Conservation (phyloP, 2,888 invertebrate species). For the Coelinius sp. region DNA sequence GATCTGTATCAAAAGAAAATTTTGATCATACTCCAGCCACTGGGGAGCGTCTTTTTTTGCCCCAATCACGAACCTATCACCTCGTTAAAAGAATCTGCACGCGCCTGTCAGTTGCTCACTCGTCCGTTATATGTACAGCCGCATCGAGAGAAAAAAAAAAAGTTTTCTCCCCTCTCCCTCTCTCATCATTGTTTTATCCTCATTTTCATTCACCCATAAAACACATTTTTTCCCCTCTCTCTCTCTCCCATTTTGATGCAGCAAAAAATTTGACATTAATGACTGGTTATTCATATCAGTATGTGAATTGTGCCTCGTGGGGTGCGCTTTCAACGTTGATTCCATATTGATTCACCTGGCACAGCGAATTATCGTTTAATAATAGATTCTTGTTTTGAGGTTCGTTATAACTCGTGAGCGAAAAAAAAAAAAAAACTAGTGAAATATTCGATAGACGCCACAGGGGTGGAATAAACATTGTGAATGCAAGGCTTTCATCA, state of each 20-base stretch:
- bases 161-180: neutral
- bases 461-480: neutral
- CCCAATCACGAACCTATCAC: constrained; percentile 48
- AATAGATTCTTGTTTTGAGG: constrained; percentile 30
- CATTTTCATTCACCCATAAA: constrained; percentile 20
- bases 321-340: constrained; percentile 14
- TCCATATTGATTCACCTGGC: constrained; percentile 44
- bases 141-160: constrained; percentile 41
- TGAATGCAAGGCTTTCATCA: constrained; percentile 26
- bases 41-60: constrained; percentile 54
- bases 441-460: constrained; percentile 1
- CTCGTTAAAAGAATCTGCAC: constrained; percentile 69
- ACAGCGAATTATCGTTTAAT: constrained; percentile 40
- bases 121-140: constrained; percentile 59
- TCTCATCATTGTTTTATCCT: constrained; percentile 32
- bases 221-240: constrained; percentile 1
- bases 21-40: constrained; percentile 53
- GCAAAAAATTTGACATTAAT: constrained; percentile 16
- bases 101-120: constrained; percentile 67
- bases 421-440: constrained; percentile 9
- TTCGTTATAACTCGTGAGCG: constrained; percentile 23
- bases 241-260: neutral
- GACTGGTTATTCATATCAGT: neutral
- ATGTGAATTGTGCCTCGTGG: neutral
- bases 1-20: constrained; percentile 61